phyloP scores from a whole-genome alignment of 2,888 invertebrate species.

The Hypercompe scribonia region DNA sequence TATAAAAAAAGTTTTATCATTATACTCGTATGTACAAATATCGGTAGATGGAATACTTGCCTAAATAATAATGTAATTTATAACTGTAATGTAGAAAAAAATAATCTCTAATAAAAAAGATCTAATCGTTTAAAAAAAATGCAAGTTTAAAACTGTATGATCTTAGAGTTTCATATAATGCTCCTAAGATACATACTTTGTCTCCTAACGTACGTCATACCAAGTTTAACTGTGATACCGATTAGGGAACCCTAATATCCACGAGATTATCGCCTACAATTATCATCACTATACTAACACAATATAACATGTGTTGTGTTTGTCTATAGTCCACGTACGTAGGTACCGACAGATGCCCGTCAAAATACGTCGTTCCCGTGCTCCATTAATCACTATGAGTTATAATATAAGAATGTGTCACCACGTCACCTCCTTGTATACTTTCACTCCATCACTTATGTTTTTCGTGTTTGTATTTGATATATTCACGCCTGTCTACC shows the following conservation, averaged over 20 bases:
- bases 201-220: background rate
- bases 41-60: too few relatives aligned
- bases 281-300: background rate
- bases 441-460: background rate
- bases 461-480: slow-evolving; percentile 1
- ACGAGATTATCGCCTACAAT: background rate
- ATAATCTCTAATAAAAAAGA: too few relatives aligned
- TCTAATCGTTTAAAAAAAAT: too few relatives aligned
- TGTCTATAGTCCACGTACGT: background rate
- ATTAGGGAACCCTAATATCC: background rate
- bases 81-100: too few relatives aligned
- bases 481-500: background rate
- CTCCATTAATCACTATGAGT: background rate
- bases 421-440: background rate
- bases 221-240: background rate
- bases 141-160: too few relatives aligned
- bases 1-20: too few relatives aligned
- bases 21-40: too few relatives aligned
- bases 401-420: background rate
- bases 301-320: background rate
- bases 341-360: background rate
- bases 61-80: too few relatives aligned
- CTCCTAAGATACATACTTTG: background rate
- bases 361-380: background rate
- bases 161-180: background rate